phyloP scores from a whole-genome alignment of 2,797 vertebrate species.

The Eremophila alpestris region DNA sequence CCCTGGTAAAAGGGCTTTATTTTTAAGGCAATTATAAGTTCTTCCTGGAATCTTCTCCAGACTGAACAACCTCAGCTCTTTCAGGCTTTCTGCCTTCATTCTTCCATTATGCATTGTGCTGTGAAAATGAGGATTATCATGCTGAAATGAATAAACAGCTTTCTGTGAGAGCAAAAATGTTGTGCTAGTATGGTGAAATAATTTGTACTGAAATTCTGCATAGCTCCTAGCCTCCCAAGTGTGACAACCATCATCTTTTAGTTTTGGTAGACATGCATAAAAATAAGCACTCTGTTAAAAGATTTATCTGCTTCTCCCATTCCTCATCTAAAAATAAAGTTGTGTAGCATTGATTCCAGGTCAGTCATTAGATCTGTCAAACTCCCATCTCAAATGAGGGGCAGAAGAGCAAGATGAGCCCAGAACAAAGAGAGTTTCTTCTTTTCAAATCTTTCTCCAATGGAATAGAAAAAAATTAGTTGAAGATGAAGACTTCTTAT shows the following conservation, averaged over 20 bases:
- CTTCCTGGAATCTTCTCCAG: not conserved
- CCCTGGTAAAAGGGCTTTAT: not conserved
- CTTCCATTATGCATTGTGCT: not conserved
- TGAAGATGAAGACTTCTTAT: not conserved
- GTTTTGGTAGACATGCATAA: not conserved
- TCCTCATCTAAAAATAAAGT: slow-evolving; percentile 2
- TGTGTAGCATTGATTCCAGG: not conserved
- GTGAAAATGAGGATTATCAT: not conserved
- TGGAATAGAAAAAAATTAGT: not conserved
- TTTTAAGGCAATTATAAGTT: not conserved
- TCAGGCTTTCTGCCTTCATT: not conserved
- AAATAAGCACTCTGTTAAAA: not conserved
- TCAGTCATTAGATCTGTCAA: not conserved
- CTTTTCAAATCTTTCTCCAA: not conserved
- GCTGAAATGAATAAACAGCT: not conserved
- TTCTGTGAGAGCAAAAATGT: not conserved
- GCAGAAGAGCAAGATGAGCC: not conserved
- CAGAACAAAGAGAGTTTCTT: not conserved
- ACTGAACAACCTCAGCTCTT: not conserved
- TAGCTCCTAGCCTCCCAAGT: not conserved
- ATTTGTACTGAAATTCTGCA: not conserved
- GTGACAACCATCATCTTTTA: not conserved
- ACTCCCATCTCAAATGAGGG: not conserved
- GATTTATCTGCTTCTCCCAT: not conserved
- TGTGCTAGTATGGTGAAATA: not conserved